phyloP scores from a whole-genome alignment of 2,113 vertebrate species.

The Acanthochromis polyacanthus region DNA sequence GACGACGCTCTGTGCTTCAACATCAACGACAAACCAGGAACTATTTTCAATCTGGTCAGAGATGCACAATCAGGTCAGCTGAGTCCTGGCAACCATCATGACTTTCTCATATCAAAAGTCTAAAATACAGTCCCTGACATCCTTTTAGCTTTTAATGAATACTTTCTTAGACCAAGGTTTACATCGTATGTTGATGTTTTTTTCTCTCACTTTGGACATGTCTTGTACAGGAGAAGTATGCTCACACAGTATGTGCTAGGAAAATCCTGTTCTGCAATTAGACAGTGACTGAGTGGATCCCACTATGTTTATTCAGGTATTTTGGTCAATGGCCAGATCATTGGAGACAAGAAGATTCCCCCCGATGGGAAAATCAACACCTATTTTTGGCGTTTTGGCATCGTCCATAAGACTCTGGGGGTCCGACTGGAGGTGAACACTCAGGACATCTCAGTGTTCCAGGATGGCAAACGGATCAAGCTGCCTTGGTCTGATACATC shows the following conservation, averaged over 20 bases:
- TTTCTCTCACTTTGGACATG: not conserved
- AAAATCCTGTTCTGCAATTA: not conserved
- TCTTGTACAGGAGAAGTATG: not conserved
- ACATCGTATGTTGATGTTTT: not conserved
- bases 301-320: slow-evolving; percentile 82
- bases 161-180: too few species aligned
- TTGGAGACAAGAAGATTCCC: slow-evolving; percentile 88
- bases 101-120: not conserved
- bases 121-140: not conserved
- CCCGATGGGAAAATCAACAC: slow-evolving; percentile 83
- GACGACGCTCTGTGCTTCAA: slow-evolving; percentile 94
- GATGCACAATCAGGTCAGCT: slow-evolving; percentile 89
- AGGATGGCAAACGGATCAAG: slow-evolving; percentile 71
- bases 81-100: not conserved
- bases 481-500: slow-evolving; percentile 89
- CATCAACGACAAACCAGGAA: slow-evolving; percentile 90
- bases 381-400: slow-evolving; percentile 93
- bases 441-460: slow-evolving; percentile 84
- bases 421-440: slow-evolving; percentile 89
- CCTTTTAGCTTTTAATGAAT: not conserved
- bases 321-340: slow-evolving; percentile 92
- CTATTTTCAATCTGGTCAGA: slow-evolving; percentile 89
- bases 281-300: not conserved
- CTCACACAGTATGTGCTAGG: not conserved
- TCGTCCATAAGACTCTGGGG: slow-evolving; percentile 83